A percentile compares a stretch with the other conserved stretches of the same genome.
phyloP scores from a whole-genome alignment of 2,797 vertebrate genomes.

The Schizopygopsis malacanthus region DNA sequence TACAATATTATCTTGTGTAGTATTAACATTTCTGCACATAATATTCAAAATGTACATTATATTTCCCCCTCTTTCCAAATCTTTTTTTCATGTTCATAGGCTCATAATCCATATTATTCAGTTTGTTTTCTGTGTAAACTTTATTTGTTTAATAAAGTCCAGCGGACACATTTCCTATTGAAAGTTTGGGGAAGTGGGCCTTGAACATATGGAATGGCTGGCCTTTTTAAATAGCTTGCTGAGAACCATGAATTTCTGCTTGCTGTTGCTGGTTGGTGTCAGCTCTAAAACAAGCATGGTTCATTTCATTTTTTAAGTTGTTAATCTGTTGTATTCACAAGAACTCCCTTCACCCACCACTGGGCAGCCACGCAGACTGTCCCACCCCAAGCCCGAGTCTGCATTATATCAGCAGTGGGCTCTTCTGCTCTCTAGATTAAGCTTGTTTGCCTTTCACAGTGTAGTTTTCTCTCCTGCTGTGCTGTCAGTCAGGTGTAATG shows the following conservation, averaged over 20 bases:
- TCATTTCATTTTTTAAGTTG: background rate
- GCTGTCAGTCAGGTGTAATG: constrained; percentile 8
- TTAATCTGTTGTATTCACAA: background rate
- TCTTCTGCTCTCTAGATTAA: background rate
- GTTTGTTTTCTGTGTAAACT: background rate
- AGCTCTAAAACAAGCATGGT: background rate
- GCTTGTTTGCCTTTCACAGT: background rate
- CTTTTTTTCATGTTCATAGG: background rate
- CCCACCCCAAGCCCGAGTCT: background rate
- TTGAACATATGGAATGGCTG: background rate
- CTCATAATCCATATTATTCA: background rate
- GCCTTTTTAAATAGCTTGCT: background rate
- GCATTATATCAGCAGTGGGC: background rate
- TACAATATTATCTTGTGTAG: background rate
- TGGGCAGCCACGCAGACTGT: background rate
- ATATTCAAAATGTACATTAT: too few relatives aligned
- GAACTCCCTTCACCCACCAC: background rate
- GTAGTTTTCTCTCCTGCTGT: constrained; percentile 9
- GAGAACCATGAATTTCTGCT: background rate
- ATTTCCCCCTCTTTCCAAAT: too few relatives aligned
- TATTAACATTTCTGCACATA: background rate
- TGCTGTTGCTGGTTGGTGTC: background rate
- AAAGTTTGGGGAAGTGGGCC: background rate
- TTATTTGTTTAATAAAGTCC: too few relatives aligned
- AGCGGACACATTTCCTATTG: background rate